Conservation (phyloP, 2,113 vertebrate species). For the Actenoides lindsayi region DNA sequence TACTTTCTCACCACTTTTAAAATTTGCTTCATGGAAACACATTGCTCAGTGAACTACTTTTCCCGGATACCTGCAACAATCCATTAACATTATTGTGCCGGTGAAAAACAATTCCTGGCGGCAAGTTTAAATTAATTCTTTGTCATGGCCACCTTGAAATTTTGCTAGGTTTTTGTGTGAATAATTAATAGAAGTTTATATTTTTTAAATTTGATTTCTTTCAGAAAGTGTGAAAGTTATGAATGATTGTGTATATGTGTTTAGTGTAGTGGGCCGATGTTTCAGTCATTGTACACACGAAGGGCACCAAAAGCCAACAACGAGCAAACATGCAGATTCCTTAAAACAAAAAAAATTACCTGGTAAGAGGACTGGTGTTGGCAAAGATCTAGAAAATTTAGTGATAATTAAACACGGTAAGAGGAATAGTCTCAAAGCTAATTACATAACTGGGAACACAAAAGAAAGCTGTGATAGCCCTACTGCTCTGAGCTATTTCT, state of each 20-base stretch:
- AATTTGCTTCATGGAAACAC: not conserved
- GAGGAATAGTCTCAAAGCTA: not conserved
- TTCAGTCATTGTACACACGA: not conserved
- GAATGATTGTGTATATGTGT: not conserved
- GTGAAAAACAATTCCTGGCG: not conserved
- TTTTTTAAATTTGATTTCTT: not conserved
- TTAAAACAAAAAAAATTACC: not conserved
- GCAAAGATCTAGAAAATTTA: not conserved
- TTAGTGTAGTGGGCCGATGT: not conserved
- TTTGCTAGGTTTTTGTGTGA: not conserved
- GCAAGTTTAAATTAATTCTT: not conserved
- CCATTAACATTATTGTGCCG: not conserved
- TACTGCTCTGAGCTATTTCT: not conserved
- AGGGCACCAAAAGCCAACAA: not conserved
- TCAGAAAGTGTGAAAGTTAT: not conserved
- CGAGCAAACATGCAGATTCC: not conserved
- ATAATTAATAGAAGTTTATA: not conserved
- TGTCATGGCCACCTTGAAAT: not conserved
- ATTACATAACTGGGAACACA: not conserved
- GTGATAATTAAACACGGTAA: not conserved
- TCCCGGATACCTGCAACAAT: not conserved
- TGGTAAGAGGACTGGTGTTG: not conserved
- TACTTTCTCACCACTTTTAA: not conserved
- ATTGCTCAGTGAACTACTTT: not conserved
- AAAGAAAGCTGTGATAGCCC: not conserved